Percentiles rank a stretch among this genome's conserved stretches.
Conservation (phyloP, 2,113 vertebrate species). For the Lagenorhynchus albirostris region DNA sequence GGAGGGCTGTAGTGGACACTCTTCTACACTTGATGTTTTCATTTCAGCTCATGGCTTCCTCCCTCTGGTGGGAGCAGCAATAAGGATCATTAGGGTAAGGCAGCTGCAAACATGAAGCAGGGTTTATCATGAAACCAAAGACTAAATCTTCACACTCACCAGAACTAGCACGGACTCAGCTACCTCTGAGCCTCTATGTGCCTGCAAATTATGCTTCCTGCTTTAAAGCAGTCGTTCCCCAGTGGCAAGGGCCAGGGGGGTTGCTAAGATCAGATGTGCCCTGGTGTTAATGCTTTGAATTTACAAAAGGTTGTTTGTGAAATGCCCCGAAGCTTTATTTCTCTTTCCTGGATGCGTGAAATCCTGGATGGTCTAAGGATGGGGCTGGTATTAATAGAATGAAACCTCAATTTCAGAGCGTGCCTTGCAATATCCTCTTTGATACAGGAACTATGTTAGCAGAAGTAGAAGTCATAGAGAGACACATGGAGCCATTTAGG, state of each 20-base stretch:
- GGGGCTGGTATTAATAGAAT: slow-evolving; percentile 61
- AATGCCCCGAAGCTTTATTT: slow-evolving; percentile 71
- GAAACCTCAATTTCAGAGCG: slow-evolving; percentile 31
- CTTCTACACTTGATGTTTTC: slow-evolving; percentile 69
- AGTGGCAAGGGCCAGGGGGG: slow-evolving; percentile 63
- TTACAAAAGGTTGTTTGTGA: slow-evolving; percentile 72
- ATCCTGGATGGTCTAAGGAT: slow-evolving; percentile 7
- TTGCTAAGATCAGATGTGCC: slow-evolving; percentile 80
- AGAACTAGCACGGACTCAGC: slow-evolving; percentile 71
- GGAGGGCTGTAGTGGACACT: not conserved
- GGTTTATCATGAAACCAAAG: slow-evolving; percentile 70
- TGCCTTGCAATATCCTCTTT: slow-evolving; percentile 41
- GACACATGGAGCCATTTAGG: slow-evolving; percentile 72
- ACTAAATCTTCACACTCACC: slow-evolving; percentile 72
- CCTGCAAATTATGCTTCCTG: slow-evolving; percentile 53
- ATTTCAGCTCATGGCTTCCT: slow-evolving; percentile 74
- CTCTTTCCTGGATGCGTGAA: slow-evolving; percentile 28
- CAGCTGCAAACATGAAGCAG: slow-evolving; percentile 56
- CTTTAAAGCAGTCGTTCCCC: slow-evolving; percentile 76
- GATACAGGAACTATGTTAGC: slow-evolving; percentile 43
- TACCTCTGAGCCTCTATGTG: slow-evolving; percentile 75
- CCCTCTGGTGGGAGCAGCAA: slow-evolving; percentile 71
- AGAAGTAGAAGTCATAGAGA: slow-evolving; percentile 42
- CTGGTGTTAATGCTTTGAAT: slow-evolving; percentile 81
- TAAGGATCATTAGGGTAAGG: slow-evolving; percentile 74